These are phyloP conservation scores for Indicator indicator DNA, from an alignment of 2,113 vertebrate species.

Conservation along the genomic window DNA sequence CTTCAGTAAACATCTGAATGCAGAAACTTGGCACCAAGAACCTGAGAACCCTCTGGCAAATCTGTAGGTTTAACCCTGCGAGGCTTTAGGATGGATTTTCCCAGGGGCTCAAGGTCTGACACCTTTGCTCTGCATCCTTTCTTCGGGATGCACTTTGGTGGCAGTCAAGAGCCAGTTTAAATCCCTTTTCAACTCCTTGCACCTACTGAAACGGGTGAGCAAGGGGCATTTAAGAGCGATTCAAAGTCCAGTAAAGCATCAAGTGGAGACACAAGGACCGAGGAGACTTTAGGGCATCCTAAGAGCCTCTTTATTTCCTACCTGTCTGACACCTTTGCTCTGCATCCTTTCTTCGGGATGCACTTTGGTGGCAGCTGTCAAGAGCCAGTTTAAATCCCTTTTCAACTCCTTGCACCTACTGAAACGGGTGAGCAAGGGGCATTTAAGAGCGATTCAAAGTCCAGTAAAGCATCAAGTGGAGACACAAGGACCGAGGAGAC, in stretches of 20 bases:
- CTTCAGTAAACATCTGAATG: background rate
- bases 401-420: background rate
- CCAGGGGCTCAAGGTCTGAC: background rate
- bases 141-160: background rate
- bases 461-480: background rate
- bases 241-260: background rate
- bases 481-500: background rate
- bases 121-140: background rate
- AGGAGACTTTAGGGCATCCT: background rate
- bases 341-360: background rate
- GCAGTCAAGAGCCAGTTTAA: background rate
- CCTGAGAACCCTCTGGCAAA: background rate
- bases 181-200: background rate
- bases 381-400: background rate
- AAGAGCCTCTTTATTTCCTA: background rate
- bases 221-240: background rate
- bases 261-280: background rate
- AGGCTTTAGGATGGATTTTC: background rate
- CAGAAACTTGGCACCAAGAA: background rate
- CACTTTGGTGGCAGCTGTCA: fast-evolving
- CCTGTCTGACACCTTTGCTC: background rate
- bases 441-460: background rate
- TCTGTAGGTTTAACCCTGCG: fast-evolving
- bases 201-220: fast-evolving
- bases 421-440: background rate